These are phyloP conservation scores for Scaptomyza parva DNA, from an alignment of 2,888 invertebrate genomes.

Conservation along the genomic window DNA sequence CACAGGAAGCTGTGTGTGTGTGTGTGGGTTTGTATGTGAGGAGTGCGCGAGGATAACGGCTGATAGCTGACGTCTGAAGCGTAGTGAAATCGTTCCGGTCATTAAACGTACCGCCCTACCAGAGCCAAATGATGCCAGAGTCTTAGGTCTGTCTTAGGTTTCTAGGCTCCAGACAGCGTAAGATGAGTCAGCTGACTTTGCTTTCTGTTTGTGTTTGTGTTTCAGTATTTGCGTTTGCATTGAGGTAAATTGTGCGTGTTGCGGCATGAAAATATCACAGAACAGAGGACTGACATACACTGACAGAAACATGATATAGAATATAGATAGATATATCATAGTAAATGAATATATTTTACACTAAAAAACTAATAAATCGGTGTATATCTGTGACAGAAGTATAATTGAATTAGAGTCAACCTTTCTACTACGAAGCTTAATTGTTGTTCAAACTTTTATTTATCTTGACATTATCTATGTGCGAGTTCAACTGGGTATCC, in stretches of 20 bases:
- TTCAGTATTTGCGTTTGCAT: conserved; percentile 50
- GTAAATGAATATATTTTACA: too few relatives aligned
- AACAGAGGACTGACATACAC: conserved; percentile 17
- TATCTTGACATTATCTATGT: too few relatives aligned
- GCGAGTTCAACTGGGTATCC: too few relatives aligned
- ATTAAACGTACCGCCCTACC: conserved; percentile 78
- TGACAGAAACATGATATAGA: conserved; percentile 1
- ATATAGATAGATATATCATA: too few relatives aligned
- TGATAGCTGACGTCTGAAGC: conserved; percentile 60
- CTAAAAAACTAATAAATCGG: too few relatives aligned
- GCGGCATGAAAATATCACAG: conserved; percentile 70
- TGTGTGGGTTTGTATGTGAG: conserved; percentile 31
- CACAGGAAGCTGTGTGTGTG: conserved; percentile 53
- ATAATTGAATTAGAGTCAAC: too few relatives aligned
- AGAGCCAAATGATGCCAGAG: conserved; percentile 37
- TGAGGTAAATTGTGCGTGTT: conserved; percentile 81
- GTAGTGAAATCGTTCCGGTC: conserved; percentile 79
- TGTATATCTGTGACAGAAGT: too few relatives aligned
- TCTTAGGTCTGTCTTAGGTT: conserved; percentile 18
- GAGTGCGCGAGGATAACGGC: conserved; percentile 67
- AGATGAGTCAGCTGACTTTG: conserved; percentile 77
- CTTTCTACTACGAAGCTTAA: too few relatives aligned
- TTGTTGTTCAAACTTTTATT: too few relatives aligned
- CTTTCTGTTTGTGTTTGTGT: conserved; percentile 42
- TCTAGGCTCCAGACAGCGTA: conserved; percentile 41